A percentile compares a stretch with the other conserved stretches of the same genome.
phyloP scores from a whole-genome alignment of 2,888 invertebrate species.

The Cordilura impudica region DNA sequence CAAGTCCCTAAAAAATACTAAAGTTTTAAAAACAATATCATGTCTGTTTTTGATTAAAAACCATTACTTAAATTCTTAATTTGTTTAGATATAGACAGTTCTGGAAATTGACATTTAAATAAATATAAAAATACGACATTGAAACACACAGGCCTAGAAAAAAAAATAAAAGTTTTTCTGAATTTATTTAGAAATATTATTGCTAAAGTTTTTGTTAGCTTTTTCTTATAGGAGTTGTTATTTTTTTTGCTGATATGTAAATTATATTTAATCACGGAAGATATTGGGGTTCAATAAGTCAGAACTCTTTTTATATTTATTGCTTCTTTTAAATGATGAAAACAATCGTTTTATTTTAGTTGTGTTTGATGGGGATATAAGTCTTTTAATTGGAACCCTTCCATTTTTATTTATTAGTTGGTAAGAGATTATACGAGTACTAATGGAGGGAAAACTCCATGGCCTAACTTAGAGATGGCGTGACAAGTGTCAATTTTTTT shows the following conservation, averaged over 20 bases:
- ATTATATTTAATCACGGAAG: constrained; percentile 26
- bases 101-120: constrained; percentile 24
- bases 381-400: neutral
- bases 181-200: constrained; percentile 11
- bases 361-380: neutral
- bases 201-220: constrained; percentile 31
- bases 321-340: neutral
- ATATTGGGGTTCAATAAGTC: neutral
- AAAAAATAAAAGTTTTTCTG: neutral
- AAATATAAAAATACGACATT: neutral
- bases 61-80: constrained; percentile 40
- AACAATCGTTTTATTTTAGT: neutral
- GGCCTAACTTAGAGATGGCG: too few species aligned
- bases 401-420: too few species aligned
- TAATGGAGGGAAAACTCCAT: too few species aligned
- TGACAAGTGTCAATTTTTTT: too few species aligned
- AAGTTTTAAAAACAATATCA: constrained; percentile 27
- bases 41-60: constrained; percentile 51
- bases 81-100: constrained; percentile 23
- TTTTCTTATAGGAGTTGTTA: neutral
- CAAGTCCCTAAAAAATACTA: constrained; percentile 42
- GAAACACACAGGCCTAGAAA: neutral
- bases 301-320: neutral
- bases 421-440: too few species aligned
- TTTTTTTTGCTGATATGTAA: constrained; percentile 21